phyloP scores from a whole-genome alignment of 1,140 invertebrate species.

The Drosophila hydei region DNA sequence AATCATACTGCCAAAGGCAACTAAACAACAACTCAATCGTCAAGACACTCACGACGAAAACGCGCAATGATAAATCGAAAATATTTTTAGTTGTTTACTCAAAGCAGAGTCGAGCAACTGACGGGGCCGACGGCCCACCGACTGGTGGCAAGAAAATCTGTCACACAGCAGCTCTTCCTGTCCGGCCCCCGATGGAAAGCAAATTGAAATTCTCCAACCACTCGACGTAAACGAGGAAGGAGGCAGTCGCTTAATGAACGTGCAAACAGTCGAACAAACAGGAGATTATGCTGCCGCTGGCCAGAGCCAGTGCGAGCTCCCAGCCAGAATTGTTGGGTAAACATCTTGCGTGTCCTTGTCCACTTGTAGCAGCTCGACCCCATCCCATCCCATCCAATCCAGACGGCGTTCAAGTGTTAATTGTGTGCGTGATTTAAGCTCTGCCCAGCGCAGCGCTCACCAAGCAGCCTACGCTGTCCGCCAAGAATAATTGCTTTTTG shows the following conservation, averaged over 20 bases:
- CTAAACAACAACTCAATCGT: slow-evolving; percentile 56
- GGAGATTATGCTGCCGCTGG: slow-evolving; percentile 71
- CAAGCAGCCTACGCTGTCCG: slow-evolving; percentile 26
- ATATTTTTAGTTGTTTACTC: slow-evolving; percentile 77
- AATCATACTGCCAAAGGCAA: slow-evolving; percentile 60
- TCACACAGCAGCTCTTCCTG: slow-evolving; percentile 33
- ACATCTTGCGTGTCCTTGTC: slow-evolving; percentile 61
- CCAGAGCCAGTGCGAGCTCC: slow-evolving; percentile 36
- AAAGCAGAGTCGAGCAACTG: slow-evolving; percentile 51
- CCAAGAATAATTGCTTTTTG: slow-evolving; percentile 78
- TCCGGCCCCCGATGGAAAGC: slow-evolving; percentile 54
- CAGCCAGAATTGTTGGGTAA: slow-evolving; percentile 57
- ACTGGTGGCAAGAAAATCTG: slow-evolving; percentile 43
- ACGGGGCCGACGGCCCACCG: slow-evolving; percentile 15
- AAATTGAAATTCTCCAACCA: slow-evolving; percentile 51
- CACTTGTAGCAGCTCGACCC: slow-evolving; percentile 36
- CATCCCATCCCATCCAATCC: neutral
- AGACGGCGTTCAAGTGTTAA: slow-evolving; percentile 66
- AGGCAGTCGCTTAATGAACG: slow-evolving; percentile 68
- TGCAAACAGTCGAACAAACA: slow-evolving; percentile 61
- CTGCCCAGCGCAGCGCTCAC: slow-evolving; percentile 14
- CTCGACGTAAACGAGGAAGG: slow-evolving; percentile 14
- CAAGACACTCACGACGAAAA: slow-evolving; percentile 35
- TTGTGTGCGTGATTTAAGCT: slow-evolving; percentile 80
- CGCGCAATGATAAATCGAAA: slow-evolving; percentile 80